A percentile compares a stretch with the other conserved stretches of the same genome.
Evolutionary conservation across 1,140 invertebrate genomes (phyloP).

Genomic region (Halictus rubicundus): DNA sequence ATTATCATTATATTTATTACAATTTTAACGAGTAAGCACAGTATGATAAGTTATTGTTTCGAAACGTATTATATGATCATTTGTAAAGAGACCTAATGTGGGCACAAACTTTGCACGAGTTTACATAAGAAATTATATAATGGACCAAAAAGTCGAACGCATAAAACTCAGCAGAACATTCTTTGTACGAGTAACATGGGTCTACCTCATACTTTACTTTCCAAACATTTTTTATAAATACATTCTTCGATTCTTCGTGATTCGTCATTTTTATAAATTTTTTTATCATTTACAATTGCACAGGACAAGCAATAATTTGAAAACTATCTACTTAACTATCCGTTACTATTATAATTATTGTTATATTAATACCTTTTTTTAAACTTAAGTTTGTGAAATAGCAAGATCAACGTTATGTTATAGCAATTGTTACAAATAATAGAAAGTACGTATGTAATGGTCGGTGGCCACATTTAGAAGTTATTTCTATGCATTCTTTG

Average conservation of each 20-base stretch:
- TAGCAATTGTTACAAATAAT: not conserved
- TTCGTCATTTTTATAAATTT: conserved; percentile 30
- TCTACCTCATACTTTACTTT: conserved; percentile 64
- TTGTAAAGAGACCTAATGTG: conserved; percentile 41
- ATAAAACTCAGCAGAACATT: conserved; percentile 48
- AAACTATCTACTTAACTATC: conserved; percentile 8
- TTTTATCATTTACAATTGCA: conserved; percentile 23
- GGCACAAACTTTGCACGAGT: conserved; percentile 52
- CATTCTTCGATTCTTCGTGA: conserved; percentile 26
- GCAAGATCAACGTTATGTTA: not conserved
- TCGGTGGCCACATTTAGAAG: conserved; percentile 22
- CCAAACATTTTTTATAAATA: conserved; percentile 52
- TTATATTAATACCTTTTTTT: conserved; percentile 21
- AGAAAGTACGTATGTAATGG: conserved; percentile 9
- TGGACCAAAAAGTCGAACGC: conserved; percentile 54
- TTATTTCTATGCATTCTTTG: conserved; percentile 35
- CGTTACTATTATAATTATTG: conserved; percentile 18
- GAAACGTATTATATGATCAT: conserved; percentile 30
- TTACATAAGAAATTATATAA: conserved; percentile 40
- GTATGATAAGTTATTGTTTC: conserved; percentile 28
- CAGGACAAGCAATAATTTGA: not conserved
- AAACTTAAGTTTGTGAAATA: not conserved
- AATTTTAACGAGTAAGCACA: conserved; percentile 25
- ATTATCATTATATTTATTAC: conserved; percentile 41
- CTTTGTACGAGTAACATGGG: conserved; percentile 53